These are phyloP conservation scores for Ypsolopha scabrella DNA, from an alignment of 2,888 invertebrate genomes.

Conservation along the genomic window DNA sequence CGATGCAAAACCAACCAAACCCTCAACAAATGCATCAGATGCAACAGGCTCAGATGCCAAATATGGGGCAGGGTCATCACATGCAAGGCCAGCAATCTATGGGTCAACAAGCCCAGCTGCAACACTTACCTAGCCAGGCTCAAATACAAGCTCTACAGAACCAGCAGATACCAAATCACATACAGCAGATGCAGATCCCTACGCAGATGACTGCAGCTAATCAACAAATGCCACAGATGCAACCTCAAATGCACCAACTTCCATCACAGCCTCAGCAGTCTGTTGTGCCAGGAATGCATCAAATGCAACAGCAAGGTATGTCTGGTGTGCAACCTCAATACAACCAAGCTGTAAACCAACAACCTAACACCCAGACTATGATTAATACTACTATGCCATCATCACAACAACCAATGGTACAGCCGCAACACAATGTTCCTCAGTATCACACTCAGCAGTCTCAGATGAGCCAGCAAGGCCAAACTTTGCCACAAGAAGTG, in stretches of 20 bases:
- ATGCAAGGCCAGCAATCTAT: slow-evolving; percentile 57
- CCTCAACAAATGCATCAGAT: slow-evolving; percentile 61
- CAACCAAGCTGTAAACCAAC: slow-evolving; percentile 62
- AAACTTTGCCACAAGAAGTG: slow-evolving; percentile 61
- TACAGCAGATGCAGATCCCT: slow-evolving; percentile 66
- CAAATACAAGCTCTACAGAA: slow-evolving; percentile 65
- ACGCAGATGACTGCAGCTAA: slow-evolving; percentile 49
- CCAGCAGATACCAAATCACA: slow-evolving; percentile 69
- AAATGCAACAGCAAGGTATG: slow-evolving; percentile 61
- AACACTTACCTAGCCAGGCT: slow-evolving; percentile 61
- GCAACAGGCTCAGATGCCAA: slow-evolving; percentile 63
- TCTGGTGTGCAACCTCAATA: slow-evolving; percentile 65
- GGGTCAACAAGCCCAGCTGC: slow-evolving; percentile 62
- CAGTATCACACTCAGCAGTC: slow-evolving; percentile 64
- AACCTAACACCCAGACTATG: slow-evolving; percentile 53
- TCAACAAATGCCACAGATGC: slow-evolving; percentile 65
- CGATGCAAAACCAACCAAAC: slow-evolving; percentile 58
- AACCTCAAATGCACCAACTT: slow-evolving; percentile 62
- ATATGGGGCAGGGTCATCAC: slow-evolving; percentile 58
- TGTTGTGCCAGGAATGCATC: slow-evolving; percentile 62
- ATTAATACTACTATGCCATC: slow-evolving; percentile 56
- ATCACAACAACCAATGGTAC: slow-evolving; percentile 61
- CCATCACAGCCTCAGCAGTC: slow-evolving; percentile 63
- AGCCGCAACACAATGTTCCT: slow-evolving; percentile 59
- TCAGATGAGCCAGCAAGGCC: slow-evolving; percentile 61